Conservation (phyloP, 2,888 invertebrate genomes). For the Mechanitis mazaeus region DNA sequence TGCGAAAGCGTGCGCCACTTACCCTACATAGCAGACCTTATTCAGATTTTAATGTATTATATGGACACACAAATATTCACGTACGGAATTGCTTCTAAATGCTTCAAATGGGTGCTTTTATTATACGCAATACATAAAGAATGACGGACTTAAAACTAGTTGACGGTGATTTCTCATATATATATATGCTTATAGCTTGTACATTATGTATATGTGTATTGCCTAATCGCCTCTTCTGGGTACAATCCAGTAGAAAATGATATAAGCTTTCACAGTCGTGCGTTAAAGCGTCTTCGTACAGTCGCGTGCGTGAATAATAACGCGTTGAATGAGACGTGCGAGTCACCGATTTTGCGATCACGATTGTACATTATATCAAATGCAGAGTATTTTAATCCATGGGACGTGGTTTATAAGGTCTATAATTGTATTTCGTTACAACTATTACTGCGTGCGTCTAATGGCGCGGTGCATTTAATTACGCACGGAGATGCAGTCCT, state of each 20-base stretch:
- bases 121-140: no score
- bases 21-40: neutral
- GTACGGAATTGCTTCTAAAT: no score
- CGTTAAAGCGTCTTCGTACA: slow-evolving; percentile 17
- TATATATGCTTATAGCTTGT: no score
- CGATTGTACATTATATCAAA: slow-evolving; percentile 22
- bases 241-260: slow-evolving; percentile 17
- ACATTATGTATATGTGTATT: no score
- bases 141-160: no score
- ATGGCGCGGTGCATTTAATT: slow-evolving; percentile 30
- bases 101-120: no score
- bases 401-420: rapidly evolving
- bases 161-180: no score
- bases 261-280: slow-evolving; percentile 24
- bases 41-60: no score
- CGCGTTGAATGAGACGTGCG: slow-evolving; percentile 33
- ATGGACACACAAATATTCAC: no score
- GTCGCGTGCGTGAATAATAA: slow-evolving; percentile 37
- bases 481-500: slow-evolving; percentile 27
- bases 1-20: slow-evolving; percentile 8
- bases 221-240: neutral
- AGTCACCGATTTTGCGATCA: slow-evolving; percentile 29
- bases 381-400: slow-evolving; percentile 11
- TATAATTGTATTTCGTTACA: neutral
- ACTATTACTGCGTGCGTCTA: slow-evolving; percentile 18